Evolutionary conservation across 2,888 invertebrate species (phyloP), one percentile per base, ranked within the genome.

Genomic region (Galerucella calmariensis): DNA sequence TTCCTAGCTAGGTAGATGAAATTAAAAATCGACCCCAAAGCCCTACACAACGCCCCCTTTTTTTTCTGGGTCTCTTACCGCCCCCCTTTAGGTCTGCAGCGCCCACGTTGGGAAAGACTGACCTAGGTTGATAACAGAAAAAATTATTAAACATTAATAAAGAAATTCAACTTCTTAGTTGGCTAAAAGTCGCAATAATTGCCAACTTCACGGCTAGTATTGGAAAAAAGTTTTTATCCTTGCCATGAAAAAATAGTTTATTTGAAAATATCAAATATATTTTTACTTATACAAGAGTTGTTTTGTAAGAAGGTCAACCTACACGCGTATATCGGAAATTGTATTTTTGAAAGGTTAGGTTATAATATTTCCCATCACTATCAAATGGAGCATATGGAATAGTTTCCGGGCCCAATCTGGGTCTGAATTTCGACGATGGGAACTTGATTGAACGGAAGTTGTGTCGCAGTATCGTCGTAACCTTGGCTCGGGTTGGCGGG

Each of bases 391-490:
- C 73, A 69, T 53, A 69, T 73, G 65, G 69, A 48, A 46, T 48
- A 12, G 53, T 56, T 73, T 73, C 73, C 73, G 69, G 68, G 24
- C 58, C 46, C 48, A 69, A 65, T 69, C 58, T 69, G 48, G 44
- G 41, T 44, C 12, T 44, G 61, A 76, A 76, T 71, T 72, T 65
- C 65, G 44, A 74, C 41, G 74, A 77, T 80, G 80, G 77, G 80
- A 79, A 79, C 80, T 73, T 71, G 71, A 77, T 77, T 78, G 69
- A 73, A 61, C 79, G 81, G 81, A 81, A 80, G 78, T 80, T 73
- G 77, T 56, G 63, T 75, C 77, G 74, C 77, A 79, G 41, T 79
- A 77, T 79, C 63, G 58, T 16, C 51, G n/a, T 72, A 72, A 75
- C 75, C 75, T 75, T 72, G 75, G 41, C 46, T 27, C 46, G 61